Evolutionary conservation across 2,888 invertebrate species (phyloP).

Genomic region (Leptodirus hochenwartii): DNA sequence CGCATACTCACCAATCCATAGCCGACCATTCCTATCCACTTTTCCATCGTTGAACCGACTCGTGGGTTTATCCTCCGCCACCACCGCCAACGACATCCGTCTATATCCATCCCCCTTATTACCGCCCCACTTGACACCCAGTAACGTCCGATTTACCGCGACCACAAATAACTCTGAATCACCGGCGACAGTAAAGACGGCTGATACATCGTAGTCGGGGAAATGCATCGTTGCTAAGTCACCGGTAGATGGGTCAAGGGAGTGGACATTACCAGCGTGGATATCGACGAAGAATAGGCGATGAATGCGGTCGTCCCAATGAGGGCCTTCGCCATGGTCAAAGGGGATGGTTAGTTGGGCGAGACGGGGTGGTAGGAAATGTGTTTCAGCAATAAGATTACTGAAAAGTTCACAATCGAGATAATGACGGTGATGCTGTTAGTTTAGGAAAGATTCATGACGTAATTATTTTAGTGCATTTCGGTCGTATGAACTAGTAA

Average conservation of each 20-base stretch:
- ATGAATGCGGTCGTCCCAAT: constrained; percentile 27
- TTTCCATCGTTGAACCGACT: constrained; percentile 42
- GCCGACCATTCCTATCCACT: constrained; percentile 33
- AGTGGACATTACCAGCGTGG: constrained; percentile 22
- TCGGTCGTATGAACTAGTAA: too few species aligned
- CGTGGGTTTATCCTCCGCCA: constrained; percentile 27
- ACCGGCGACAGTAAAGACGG: constrained; percentile 27
- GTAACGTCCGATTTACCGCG: constrained; percentile 26
- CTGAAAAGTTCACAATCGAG: too few species aligned
- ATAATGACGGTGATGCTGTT: too few species aligned
- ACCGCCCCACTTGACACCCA: constrained; percentile 32
- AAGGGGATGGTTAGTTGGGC: constrained; percentile 14
- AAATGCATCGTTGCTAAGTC: constrained; percentile 14
- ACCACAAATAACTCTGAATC: constrained; percentile 24
- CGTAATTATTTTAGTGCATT: too few species aligned
- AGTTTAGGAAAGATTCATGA: too few species aligned
- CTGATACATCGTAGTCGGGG: constrained; percentile 24
- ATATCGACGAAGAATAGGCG: constrained; percentile 33
- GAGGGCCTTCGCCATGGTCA: constrained; percentile 31
- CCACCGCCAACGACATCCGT: constrained; percentile 21
- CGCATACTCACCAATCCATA: constrained; percentile 33
- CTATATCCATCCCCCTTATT: constrained; percentile 10
- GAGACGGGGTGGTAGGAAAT: background rate
- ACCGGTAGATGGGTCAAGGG: constrained; percentile 24
- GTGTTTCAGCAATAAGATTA: too few species aligned